A percentile compares a stretch with the other conserved stretches of the same genome.
Conservation (phyloP, 2,797 vertebrate genomes). For the Clangula hyemalis region DNA sequence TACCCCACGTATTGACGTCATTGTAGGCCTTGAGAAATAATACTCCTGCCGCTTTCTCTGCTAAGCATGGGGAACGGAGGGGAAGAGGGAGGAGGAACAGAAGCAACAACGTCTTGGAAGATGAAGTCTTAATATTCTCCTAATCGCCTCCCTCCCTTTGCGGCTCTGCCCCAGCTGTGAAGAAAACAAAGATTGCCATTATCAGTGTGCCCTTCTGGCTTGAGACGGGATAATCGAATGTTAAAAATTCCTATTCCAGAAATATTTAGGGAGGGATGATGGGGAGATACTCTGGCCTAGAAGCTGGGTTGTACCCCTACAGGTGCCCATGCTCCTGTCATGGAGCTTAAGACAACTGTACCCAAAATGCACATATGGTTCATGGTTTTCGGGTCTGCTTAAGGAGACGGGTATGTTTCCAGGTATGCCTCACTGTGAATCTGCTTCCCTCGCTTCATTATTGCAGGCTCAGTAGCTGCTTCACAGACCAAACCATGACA, state of each 20-base stretch:
- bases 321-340: background rate
- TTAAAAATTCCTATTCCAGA: conserved; percentile 12
- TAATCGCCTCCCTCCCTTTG: conserved; percentile 59
- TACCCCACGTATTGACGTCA: conserved; percentile 67
- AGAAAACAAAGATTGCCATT: conserved; percentile 55
- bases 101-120: conserved; percentile 48
- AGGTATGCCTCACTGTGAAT: background rate
- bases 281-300: background rate
- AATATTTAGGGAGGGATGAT: background rate
- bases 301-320: background rate
- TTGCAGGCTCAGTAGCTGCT: background rate
- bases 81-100: conserved; percentile 55
- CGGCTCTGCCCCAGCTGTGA: conserved; percentile 35
- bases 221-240: background rate
- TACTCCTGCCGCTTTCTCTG: conserved; percentile 50
- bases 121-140: conserved; percentile 63
- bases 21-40: conserved; percentile 68
- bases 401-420: background rate
- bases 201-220: conserved; percentile 35
- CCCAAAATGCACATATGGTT: background rate
- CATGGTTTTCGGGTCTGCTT: background rate
- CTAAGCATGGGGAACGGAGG: background rate
- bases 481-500: background rate
- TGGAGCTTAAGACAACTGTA: background rate
- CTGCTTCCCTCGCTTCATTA: background rate